A percentile compares a stretch with the other conserved stretches of the same genome.
These are phyloP conservation scores for Ptilonorhynchus violaceus DNA, from an alignment of 2,113 vertebrate species.

Conservation along the genomic window DNA sequence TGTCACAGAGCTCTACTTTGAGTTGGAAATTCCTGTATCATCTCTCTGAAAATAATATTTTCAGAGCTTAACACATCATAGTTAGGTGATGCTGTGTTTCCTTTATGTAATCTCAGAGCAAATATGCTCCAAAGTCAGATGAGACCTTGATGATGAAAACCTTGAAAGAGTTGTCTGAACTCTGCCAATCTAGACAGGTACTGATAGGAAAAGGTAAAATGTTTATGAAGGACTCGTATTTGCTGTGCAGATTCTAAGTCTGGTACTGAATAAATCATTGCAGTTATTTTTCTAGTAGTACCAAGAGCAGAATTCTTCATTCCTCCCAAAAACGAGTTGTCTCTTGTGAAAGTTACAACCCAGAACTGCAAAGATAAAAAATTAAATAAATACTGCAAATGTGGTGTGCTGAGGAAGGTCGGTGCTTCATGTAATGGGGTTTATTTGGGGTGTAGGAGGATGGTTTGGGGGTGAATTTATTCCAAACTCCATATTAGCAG, in stretches of 20 bases:
- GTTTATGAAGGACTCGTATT: background rate
- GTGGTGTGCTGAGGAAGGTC: background rate
- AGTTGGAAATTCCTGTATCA: background rate
- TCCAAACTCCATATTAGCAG: background rate
- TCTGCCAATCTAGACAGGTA: background rate
- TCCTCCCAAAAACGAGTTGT: accelerated
- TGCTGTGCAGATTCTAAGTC: background rate
- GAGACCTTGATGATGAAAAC: background rate
- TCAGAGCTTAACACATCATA: background rate
- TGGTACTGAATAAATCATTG: background rate
- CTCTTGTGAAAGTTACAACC: background rate
- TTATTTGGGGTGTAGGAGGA: background rate
- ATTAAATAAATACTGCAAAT: background rate
- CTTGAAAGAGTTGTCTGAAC: background rate
- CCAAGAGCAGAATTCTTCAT: background rate
- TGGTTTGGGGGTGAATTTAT: background rate
- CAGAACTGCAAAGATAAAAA: background rate
- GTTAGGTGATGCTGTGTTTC: background rate
- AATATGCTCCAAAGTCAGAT: background rate
- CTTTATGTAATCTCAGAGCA: background rate
- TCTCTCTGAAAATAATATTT: background rate
- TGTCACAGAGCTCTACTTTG: background rate
- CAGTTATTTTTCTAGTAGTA: background rate
- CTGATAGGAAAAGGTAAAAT: background rate
- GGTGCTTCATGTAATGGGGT: background rate